Base-by-base conservation (phyloP, 2,113 vertebrate genomes). In the Cyphomyrus discorhynchus region DNA sequence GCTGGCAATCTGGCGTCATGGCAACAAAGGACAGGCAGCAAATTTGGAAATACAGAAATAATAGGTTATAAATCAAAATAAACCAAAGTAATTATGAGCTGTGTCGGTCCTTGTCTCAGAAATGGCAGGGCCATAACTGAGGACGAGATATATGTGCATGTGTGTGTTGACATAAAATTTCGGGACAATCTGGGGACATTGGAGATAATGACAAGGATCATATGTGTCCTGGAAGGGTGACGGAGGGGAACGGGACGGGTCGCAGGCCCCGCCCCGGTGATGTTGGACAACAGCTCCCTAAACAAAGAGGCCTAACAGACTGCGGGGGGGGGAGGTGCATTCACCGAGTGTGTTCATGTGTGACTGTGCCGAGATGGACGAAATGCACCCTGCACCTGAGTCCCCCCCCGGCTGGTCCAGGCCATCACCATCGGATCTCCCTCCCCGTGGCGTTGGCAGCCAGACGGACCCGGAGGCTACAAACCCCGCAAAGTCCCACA, bases 301-400 rank as follows among this genome's bases (percentile, higher is more conserved):
- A 90, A 91, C 89, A 93, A 93, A 93, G 91, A 89, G 77, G 90
- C 88, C 89, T 90, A 89, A 90, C 56, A 85, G 74, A 62, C 80
- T 87, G 90, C 88, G 56, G 89, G 35, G 27, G 83, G 87, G 90
- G 35, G 21, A 58, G 88, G 90, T 90, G 91, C 92, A 92, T 92
- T 93, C 91, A 92, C 90, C 85, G 88, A 90, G 91, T 90, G 90
- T 91, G 90, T 90, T 92, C 92, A 92, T 92, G 91, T 90, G 90
- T 92, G 90, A 89, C 91, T 58, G 82, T 58, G 85, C 42, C 89
- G 90, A 93, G 89, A 91, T 90, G 89, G 88, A 80, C 85, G 52
- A 87, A 87, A 89, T n/a, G 45, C 80, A 24, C 89, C 86, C 89
- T 52, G 90, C 92, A 93, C 92, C 92, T 93, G 92, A 89, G 91